A percentile compares a stretch with the other conserved stretches of the same genome.
Conservation (phyloP, 2,797 vertebrate species). For the Coendou prehensilis region DNA sequence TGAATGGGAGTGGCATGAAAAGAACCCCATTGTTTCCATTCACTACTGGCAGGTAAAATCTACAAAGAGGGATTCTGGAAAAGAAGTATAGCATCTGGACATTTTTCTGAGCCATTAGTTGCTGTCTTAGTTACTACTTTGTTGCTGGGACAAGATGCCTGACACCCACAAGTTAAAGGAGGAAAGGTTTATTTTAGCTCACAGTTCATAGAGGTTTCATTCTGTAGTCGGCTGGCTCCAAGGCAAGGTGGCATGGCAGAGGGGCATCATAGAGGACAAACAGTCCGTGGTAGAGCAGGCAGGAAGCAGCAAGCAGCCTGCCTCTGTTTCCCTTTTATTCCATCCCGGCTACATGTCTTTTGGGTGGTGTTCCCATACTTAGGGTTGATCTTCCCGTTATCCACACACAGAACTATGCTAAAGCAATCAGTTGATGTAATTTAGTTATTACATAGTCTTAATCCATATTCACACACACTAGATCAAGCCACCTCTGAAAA, state of each 20-base stretch:
- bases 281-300: background rate
- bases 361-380: background rate
- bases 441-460: background rate
- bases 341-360: background rate
- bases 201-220: background rate
- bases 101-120: rapidly evolving
- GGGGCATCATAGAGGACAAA: background rate
- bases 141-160: background rate
- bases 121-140: background rate
- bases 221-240: background rate
- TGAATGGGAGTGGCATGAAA: background rate
- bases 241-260: background rate
- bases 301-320: background rate
- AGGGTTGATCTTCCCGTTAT: background rate
- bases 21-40: background rate
- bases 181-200: background rate
- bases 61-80: background rate
- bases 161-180: background rate
- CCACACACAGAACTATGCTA: background rate
- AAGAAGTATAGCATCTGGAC: background rate
- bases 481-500: background rate
- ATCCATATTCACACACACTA: background rate
- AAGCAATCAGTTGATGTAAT: background rate
- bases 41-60: background rate
- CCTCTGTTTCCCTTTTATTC: background rate